Base-by-base conservation (phyloP, 2,888 invertebrate genomes). In the Meloe dianella region DNA sequence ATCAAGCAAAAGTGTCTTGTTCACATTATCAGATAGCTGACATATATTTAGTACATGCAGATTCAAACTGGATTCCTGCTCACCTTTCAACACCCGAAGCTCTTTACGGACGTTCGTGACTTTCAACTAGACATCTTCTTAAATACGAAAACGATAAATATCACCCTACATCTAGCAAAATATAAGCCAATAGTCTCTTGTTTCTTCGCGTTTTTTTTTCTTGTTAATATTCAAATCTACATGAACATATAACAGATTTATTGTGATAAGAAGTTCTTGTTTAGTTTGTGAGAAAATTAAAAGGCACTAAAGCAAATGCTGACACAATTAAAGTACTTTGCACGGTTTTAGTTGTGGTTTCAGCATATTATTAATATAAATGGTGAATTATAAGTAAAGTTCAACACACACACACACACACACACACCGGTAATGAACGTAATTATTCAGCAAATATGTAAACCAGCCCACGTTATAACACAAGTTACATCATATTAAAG, bases 11-110 rank as follows among this genome's bases (percentile, higher is more conserved):
- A 32, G 59, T 59, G 59, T 35, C 58, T 58, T 59, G 59, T 59
- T 59, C 59, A 9, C 59, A 17, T 59, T 59, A 59, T 60, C 60
- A 41, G 60, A 60, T 60, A 38, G 14, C 60, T 22, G 60, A 60
- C 38, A 17, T 27, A 24, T 59, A 59, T 60, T 60, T 60, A 60
- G 60, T 17, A 24, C 22, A 60, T 60, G 60, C 60, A 60, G 60
- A 60, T 60, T 60, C 22, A 38, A 60, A 38, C 22, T 59, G 20
- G 59, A 32, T 32, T 59, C 59, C 59, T 60, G 60, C 22, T 60
- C 60, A 60, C 60, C 60, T 60, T 41, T 60, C 60, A 41, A 41
- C 60, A 41, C 41, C 60, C 54, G 27, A 24, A 54, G 27, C 54
- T 54, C n/a, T 12, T 1, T 27, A 54, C 54, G 54, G 54, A 54